These are phyloP conservation scores for Prunella himalayana DNA, from an alignment of 2,113 vertebrate genomes.

Conservation along the genomic window DNA sequence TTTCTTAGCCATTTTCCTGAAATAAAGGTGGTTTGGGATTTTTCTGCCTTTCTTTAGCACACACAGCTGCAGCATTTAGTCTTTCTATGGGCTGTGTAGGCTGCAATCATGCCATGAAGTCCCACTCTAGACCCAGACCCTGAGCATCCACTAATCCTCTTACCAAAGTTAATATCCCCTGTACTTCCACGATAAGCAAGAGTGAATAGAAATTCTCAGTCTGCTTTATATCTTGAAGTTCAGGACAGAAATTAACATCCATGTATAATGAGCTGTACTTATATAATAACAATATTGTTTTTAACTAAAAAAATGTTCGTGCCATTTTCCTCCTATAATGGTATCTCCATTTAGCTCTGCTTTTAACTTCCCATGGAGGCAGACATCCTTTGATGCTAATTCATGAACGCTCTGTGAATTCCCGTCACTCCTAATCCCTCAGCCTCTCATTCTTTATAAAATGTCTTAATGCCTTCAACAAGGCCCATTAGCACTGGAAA, in stretches of 20 bases:
- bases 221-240: slow-evolving; percentile 41
- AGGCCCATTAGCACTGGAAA: slow-evolving; percentile 39
- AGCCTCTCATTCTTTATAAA: slow-evolving; percentile 41
- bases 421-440: slow-evolving; percentile 24
- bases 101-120: background rate
- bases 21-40: background rate
- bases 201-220: slow-evolving; percentile 33
- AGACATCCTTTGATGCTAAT: slow-evolving; percentile 45
- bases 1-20: background rate
- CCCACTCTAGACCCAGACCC: slow-evolving; percentile 3
- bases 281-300: slow-evolving; percentile 27
- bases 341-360: background rate
- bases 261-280: slow-evolving; percentile 11
- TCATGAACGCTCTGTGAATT: background rate
- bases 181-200: slow-evolving; percentile 34
- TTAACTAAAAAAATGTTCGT: background rate
- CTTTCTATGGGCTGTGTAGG: background rate
- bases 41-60: background rate
- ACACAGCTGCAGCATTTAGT: background rate
- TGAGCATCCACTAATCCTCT: slow-evolving; percentile 43
- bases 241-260: slow-evolving; percentile 34
- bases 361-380: slow-evolving; percentile 22
- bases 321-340: background rate
- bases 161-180: slow-evolving; percentile 51
- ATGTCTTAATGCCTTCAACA: slow-evolving; percentile 31